Base-by-base conservation (phyloP, 2,797 vertebrate species). In the Cryptoprocta ferox region DNA sequence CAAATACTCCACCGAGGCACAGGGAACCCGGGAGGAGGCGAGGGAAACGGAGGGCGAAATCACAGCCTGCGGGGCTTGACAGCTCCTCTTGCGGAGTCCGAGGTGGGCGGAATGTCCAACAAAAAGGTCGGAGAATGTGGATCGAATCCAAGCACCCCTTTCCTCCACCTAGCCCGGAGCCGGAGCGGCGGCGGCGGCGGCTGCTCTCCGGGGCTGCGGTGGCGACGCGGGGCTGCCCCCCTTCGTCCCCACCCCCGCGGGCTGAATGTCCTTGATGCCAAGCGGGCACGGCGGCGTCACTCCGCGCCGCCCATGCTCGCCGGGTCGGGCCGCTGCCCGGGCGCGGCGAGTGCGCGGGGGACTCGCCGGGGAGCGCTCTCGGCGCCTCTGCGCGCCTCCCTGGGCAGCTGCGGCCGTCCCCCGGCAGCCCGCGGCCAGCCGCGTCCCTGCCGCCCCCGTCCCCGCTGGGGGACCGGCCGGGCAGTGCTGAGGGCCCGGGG, bases 1-100 rank as follows among this genome's bases (percentile, higher is more conserved):
- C 96, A 73, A 95, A 98, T 98, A 98, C 99, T 99, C 99, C 98
- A 98, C 98, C 98, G 98, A 98, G 99, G 98, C 99, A 98, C 98
- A 95, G 98, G 84, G 76, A 95, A 71, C 89, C 96, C 95, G 39
- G 70, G 89, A 73, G 92, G 82, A 73, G 80, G 59, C 65, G 0
- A 88, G 91, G 53, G 59, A 76, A 50, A 35, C 83, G 18, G 26
- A 87, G 95, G 65, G 79, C 65, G 83, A 24, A 68, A 94, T 50
- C 94, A 26, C 98, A 98, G 99, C 83, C 89, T 28, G 79, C 59
- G 35, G 53, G 82, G 80, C 87, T 91, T 94, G 97, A 97, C 97
- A 98, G 97, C 76, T 96, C 97, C 98, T 96, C 95, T 37, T 3
- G 93, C 89, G 2, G 95, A 37, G 97, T 96, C 97, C 98, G 68